Base-by-base conservation (phyloP, 1,140 invertebrate genomes). In the Chymomyza costata region DNA sequence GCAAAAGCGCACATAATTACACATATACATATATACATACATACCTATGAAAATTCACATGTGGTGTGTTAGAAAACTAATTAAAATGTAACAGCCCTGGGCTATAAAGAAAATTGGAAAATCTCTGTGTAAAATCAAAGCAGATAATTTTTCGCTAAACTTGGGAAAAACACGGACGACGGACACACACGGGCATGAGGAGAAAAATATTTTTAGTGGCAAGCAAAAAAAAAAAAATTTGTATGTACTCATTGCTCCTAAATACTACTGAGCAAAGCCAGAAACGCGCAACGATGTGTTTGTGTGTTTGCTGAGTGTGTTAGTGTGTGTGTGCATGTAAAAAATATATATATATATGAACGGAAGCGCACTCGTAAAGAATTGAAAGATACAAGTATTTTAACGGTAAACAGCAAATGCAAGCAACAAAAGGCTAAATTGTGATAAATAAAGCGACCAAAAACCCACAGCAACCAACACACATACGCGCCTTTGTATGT, bases 181-280 rank as follows among this genome's bases (percentile, higher is more conserved):
- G 21, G 8, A 25, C 3, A n/a, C n/a, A n/a, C n/a, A n/a, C n/a
- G n/a, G n/a, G n/a, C 21, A 8, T 8, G 50, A 70, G 43, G 11
- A 25, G 54, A 73, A 62, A 67, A 55, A 74, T 59, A 73, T 73
- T 76, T 68, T 78, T 63, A 56, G 51, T 58, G 55, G 52, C 54
- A 61, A 52, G 53, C 65, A 65, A 60, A 55, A 68, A n/a, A n/a
- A n/a, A n/a, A n/a, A n/a, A n/a, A n/a, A 64, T 71, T 80, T 69
- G 71, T 76, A 76, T 76, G 74, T 76, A 76, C 74, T 78, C 70
- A 71, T 70, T 74, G 70, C 70, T 78, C 71, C 70, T 68, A 74
- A 74, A 69, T 51, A 54, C 63, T 61, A 60, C 55, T 47, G 34
- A 25, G 52, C 34, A 64, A 61, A 70, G 32, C 65, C 40, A 61